These are phyloP conservation scores for Micrastur ruficollis DNA, from an alignment of 2,797 vertebrate species.

Conservation along the genomic window DNA sequence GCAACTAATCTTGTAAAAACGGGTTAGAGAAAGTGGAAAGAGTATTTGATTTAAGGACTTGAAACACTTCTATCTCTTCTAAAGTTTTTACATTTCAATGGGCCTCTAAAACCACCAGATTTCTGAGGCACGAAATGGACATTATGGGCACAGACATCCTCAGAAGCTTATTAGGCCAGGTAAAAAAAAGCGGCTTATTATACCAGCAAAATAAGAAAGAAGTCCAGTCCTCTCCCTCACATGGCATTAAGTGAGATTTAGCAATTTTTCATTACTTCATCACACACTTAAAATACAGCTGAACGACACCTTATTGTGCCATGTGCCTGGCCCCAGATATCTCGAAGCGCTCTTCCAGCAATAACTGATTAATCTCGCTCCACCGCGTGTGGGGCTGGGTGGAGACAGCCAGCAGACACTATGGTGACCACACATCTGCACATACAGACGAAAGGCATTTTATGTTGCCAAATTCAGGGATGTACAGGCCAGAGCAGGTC, in stretches of 20 bases:
- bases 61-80: not conserved
- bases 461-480: not conserved
- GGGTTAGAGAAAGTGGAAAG: not conserved
- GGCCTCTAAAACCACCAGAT: not conserved
- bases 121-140: not conserved
- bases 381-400: rapidly evolving
- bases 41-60: not conserved
- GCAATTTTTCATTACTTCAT: not conserved
- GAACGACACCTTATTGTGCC: not conserved
- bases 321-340: not conserved
- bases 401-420: not conserved
- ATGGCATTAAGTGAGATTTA: not conserved
- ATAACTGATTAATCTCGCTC: not conserved
- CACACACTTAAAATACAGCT: not conserved
- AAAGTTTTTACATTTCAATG: not conserved
- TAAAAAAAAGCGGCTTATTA: not conserved
- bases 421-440: not conserved
- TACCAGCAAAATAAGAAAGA: not conserved
- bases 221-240: not conserved
- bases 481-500: not conserved
- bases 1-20: not conserved
- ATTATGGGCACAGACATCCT: not conserved
- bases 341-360: not conserved
- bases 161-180: not conserved
- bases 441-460: not conserved